Percentiles rank a stretch among this genome's conserved stretches.
Conservation (phyloP, 2,888 invertebrate species). For the Dolomedes plantarius region DNA sequence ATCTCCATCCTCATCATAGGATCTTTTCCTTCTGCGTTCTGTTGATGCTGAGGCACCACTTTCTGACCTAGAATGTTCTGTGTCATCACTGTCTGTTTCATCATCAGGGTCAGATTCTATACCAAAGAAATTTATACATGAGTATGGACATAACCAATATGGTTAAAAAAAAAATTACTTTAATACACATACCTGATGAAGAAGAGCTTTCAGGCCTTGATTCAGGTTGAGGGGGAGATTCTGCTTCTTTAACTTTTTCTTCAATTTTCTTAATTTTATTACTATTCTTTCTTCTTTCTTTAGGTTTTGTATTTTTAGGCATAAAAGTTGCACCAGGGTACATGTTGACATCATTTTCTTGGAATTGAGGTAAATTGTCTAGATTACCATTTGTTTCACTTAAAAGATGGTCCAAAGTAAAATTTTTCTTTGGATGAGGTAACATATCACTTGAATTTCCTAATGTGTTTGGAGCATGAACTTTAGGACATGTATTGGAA, state of each 20-base stretch:
- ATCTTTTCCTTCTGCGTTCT: conserved; percentile 45
- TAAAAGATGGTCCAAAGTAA: conserved; percentile 59
- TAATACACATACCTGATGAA: conserved; percentile 41
- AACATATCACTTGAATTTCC: conserved; percentile 49
- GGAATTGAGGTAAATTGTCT: conserved; percentile 31
- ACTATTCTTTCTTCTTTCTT: conserved; percentile 31
- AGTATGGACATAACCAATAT: too few species aligned
- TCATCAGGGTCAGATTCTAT: conserved; percentile 67
- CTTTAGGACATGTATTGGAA: conserved; percentile 42
- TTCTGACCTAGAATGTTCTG: conserved; percentile 49
- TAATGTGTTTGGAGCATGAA: conserved; percentile 53
- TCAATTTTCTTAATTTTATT: conserved; percentile 55
- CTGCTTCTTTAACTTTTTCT: conserved; percentile 57
- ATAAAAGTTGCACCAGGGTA: conserved; percentile 35
- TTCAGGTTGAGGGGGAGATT: conserved; percentile 54
- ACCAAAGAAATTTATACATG: not conserved
- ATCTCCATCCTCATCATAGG: conserved; percentile 66
- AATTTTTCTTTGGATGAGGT: conserved; percentile 57
- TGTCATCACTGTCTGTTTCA: conserved; percentile 67
- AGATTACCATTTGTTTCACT: conserved; percentile 65
- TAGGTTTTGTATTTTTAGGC: conserved; percentile 40
- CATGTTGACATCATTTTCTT: conserved; percentile 42
- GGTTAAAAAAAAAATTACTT: too few species aligned
- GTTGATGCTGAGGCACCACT: conserved; percentile 35
- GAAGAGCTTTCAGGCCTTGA: conserved; percentile 57